Evolutionary conservation across 1,140 invertebrate genomes (phyloP).

Genomic region (Diorhabda sublineata): DNA sequence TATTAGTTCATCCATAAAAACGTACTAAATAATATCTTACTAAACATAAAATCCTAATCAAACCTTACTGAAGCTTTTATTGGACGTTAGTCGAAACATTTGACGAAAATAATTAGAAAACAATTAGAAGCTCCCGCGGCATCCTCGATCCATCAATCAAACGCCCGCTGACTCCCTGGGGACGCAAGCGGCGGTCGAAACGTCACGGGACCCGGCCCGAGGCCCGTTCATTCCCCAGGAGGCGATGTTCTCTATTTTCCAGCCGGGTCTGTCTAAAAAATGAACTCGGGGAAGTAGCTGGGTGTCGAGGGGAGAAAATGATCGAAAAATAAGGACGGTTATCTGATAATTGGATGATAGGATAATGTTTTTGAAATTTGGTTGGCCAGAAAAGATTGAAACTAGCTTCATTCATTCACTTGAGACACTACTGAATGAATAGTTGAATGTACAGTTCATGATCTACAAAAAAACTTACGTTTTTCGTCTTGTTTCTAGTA

Average conservation of each 20-base stretch:
- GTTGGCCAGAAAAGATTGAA: no score
- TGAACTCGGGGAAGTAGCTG: neutral
- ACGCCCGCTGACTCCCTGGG: slow-evolving; percentile 28
- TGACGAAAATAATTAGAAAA: slow-evolving; percentile 37
- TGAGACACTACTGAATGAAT: no score
- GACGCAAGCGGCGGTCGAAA: slow-evolving; percentile 19
- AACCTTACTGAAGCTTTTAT: slow-evolving; percentile 11
- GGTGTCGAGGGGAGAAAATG: slow-evolving; percentile 9
- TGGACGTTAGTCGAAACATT: slow-evolving; percentile 25
- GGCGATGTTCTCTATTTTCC: slow-evolving; percentile 1
- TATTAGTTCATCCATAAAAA: no score
- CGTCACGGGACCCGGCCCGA: slow-evolving; percentile 18
- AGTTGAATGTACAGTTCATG: no score
- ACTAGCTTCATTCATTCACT: no score
- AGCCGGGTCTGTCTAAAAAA: neutral
- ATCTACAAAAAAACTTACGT: no score
- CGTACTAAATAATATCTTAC: neutral
- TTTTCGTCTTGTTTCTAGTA: no score
- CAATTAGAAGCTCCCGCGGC: slow-evolving; percentile 28
- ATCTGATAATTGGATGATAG: slow-evolving; percentile 3
- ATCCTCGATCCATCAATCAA: slow-evolving; percentile 31
- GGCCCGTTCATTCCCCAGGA: neutral
- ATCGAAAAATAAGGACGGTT: slow-evolving; percentile 1
- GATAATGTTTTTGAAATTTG: neutral
- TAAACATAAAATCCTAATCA: slow-evolving; percentile 11